Conservation (phyloP, 2,888 invertebrate genomes). For the Gortyna flavago region DNA sequence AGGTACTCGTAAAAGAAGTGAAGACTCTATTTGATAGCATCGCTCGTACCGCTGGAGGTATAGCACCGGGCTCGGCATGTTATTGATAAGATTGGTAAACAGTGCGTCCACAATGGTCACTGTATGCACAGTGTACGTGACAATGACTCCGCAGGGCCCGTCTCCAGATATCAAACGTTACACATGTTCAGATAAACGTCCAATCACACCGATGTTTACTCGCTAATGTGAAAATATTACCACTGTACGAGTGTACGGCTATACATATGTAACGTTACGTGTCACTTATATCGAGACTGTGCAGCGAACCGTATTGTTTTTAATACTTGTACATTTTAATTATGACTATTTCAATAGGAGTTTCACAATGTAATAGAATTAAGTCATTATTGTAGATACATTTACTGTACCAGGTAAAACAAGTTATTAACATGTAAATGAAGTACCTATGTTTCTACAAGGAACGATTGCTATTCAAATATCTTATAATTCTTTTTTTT, state of each 20-base stretch:
- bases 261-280: constrained; percentile 48
- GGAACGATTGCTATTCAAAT: neutral
- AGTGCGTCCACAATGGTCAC: constrained; percentile 79
- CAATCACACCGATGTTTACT: constrained; percentile 77
- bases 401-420: constrained; percentile 13
- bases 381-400: constrained; percentile 20
- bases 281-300: constrained; percentile 29
- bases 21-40: constrained; percentile 28
- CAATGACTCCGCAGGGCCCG: constrained; percentile 82
- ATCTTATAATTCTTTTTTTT: neutral
- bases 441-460: neutral
- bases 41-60: constrained; percentile 67
- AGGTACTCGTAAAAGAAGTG: neutral
- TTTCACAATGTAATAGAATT: constrained; percentile 36
- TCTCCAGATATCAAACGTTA: constrained; percentile 70
- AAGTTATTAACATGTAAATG: neutral
- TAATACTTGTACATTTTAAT: constrained; percentile 40
- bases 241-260: constrained; percentile 37
- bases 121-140: constrained; percentile 79
- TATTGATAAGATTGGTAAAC: constrained; percentile 88
- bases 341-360: constrained; percentile 32
- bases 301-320: constrained; percentile 40
- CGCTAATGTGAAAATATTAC: constrained; percentile 65
- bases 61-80: constrained; percentile 68
- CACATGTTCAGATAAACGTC: constrained; percentile 79